These are phyloP conservation scores for Arenaria interpres DNA, from an alignment of 2,113 vertebrate species.

Conservation along the genomic window DNA sequence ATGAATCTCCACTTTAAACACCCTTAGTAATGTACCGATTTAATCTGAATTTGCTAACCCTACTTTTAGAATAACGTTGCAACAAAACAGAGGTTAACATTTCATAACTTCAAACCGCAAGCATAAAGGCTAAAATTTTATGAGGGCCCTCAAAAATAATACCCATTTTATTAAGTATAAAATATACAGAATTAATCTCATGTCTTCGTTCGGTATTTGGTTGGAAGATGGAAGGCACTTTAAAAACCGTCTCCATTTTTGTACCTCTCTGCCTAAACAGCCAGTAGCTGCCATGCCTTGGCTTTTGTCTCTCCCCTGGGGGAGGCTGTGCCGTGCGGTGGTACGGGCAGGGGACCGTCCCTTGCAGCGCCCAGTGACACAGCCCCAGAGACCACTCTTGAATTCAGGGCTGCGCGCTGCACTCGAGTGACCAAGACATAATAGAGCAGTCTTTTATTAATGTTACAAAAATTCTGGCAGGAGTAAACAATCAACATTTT, in stretches of 20 bases:
- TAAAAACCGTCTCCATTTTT: background rate
- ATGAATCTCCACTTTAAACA: background rate
- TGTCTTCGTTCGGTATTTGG: background rate
- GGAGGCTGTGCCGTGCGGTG: background rate
- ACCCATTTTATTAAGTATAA: background rate
- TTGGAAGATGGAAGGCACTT: background rate
- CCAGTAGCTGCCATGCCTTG: background rate
- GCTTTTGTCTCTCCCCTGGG: background rate
- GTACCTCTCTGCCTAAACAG: background rate
- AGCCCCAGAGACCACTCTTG: background rate
- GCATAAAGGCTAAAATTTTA: slow-evolving; percentile 28
- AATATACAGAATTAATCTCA: background rate
- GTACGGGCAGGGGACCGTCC: background rate
- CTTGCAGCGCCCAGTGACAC: accelerated
- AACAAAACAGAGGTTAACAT: slow-evolving; percentile 40
- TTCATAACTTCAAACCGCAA: background rate
- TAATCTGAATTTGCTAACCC: slow-evolving; percentile 16
- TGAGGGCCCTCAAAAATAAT: slow-evolving; percentile 35
- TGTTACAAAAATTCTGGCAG: slow-evolving; percentile 26
- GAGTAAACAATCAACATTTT: slow-evolving; percentile 25
- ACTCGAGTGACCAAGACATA: background rate
- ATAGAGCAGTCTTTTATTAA: background rate
- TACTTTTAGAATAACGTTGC: slow-evolving; percentile 31
- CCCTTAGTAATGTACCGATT: background rate
- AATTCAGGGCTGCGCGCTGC: background rate